These are phyloP conservation scores for Cichlasoma orientale DNA, from an alignment of 2,797 vertebrate genomes.

Conservation along the genomic window DNA sequence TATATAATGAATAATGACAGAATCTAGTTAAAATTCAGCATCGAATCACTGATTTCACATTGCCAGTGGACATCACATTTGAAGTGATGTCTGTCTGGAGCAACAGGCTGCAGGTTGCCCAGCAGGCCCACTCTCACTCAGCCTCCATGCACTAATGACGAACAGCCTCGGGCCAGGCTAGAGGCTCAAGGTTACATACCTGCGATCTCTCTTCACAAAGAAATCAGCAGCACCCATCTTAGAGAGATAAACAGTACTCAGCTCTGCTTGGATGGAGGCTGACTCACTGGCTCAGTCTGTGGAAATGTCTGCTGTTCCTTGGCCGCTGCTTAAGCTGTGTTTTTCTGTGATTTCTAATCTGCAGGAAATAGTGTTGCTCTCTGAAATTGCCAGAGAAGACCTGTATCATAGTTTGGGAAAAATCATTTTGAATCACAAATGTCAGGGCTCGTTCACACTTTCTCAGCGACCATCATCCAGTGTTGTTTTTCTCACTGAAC, in stretches of 20 bases:
- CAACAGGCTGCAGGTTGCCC: constrained; percentile 42
- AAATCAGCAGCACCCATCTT: constrained; percentile 70
- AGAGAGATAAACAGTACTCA: constrained; percentile 64
- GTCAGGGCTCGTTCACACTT: constrained; percentile 31
- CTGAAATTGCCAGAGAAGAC: constrained; percentile 27
- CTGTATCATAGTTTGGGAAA: constrained; percentile 8
- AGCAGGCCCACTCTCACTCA: constrained; percentile 35
- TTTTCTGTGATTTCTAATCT: constrained; percentile 52
- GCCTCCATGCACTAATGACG: constrained; percentile 53
- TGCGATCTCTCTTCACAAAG: constrained; percentile 57
- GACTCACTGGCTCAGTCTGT: constrained; percentile 62
- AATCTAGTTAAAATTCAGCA: constrained; percentile 3
- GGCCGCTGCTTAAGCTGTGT: constrained; percentile 37
- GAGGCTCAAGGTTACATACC: constrained; percentile 61
- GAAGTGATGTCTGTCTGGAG: constrained; percentile 21
- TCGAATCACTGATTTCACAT: constrained; percentile 24
- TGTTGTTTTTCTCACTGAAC: constrained; percentile 22
- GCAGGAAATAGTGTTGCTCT: constrained; percentile 35
- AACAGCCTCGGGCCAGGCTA: constrained; percentile 55
- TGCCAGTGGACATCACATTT: constrained; percentile 15
- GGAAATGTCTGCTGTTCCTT: constrained; percentile 61
- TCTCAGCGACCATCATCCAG: background rate
- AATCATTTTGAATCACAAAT: constrained; percentile 43
- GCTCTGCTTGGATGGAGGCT: constrained; percentile 58
- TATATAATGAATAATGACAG: constrained; percentile 12